These are phyloP conservation scores for Tribolium madens DNA, from an alignment of 1,140 invertebrate genomes.

Conservation along the genomic window DNA sequence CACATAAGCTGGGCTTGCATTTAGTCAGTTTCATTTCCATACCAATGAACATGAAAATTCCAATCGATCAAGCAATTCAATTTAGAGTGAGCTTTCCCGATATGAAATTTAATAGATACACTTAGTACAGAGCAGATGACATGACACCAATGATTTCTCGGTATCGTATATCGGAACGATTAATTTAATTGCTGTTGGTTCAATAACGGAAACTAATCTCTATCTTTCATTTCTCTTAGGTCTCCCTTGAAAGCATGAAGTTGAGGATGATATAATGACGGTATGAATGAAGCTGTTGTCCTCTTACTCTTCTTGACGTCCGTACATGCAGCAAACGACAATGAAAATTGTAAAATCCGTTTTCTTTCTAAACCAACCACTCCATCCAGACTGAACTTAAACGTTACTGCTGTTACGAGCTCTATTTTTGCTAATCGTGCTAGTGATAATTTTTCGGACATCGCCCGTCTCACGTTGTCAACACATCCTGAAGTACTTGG, in stretches of 20 bases:
- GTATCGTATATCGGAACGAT: background rate
- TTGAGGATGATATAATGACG: slow-evolving; percentile 54
- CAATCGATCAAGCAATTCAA: slow-evolving; percentile 8
- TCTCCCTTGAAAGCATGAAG: slow-evolving; percentile 31
- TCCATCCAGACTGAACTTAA: slow-evolving; percentile 56
- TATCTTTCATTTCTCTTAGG: slow-evolving; percentile 10
- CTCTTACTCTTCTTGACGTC: slow-evolving; percentile 52
- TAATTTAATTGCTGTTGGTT: slow-evolving; percentile 16
- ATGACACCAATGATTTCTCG: slow-evolving; percentile 5
- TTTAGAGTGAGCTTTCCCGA: background rate
- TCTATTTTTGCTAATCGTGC: slow-evolving; percentile 17
- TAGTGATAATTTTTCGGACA: slow-evolving; percentile 44
- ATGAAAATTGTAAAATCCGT: slow-evolving; percentile 54
- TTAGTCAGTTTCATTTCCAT: slow-evolving; percentile 3
- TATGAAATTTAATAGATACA: slow-evolving; percentile 3
- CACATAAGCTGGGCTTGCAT: no score
- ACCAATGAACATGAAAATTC: background rate
- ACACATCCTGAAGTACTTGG: slow-evolving; percentile 48
- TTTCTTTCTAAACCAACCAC: slow-evolving; percentile 54
- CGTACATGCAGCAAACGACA: slow-evolving; percentile 27
- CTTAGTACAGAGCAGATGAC: background rate
- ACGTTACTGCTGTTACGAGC: slow-evolving; percentile 19
- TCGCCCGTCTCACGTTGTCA: slow-evolving; percentile 44
- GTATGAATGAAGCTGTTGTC: slow-evolving; percentile 56
- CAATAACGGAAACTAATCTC: slow-evolving; percentile 1